Base-by-base conservation (phyloP, 2,888 invertebrate species). In the Drosophila sordidula region DNA sequence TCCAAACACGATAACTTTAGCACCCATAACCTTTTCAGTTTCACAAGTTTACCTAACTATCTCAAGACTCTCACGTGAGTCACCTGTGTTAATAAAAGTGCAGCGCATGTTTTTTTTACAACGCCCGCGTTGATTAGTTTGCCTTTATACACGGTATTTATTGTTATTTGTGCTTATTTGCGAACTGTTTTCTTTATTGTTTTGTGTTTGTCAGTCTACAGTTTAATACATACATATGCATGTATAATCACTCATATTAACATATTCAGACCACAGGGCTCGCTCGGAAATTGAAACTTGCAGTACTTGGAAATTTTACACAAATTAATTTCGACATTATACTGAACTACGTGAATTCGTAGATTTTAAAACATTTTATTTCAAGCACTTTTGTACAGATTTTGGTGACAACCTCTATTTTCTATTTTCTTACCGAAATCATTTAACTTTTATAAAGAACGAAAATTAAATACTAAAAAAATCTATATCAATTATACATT, bases 131-230 rank as follows among this genome's bases (percentile, higher is more conserved):
- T 58, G 66, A 62, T 50, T 54, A 71, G 25, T 47, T 64, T 41
- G 34, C 47, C 52, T 46, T 54, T 54, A 5, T 14, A 34, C 12
- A 36, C 8, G 12, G 34, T 58, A 49, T 34, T 45, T 57, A 42
- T 70, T 58, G 16, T 41, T 29, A 42, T 49, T 18, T 16, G 34
- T 50, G 34, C 41, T 32, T 26, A 51, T 45, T 54, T 34, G 45
- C 36, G 44, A 44, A 59, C 34, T 46, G 8, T 57, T 25, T 12
- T 57, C 26, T 63, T 25, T 29, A n/a, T 9, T 50, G 8, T 55
- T 32, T 29, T 54, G 49, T 68, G 36, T 42, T 56, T 62, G 68
- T 51, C 50, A 68, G 51, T 45, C 54, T n/a, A 45, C 55, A 54
- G 26, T 41, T 36, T 16, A 44, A 34, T 32, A 34, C 11, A 36